Evolutionary conservation across 2,797 vertebrate species (phyloP).

Genomic region (Cercopithecus neglectus): DNA sequence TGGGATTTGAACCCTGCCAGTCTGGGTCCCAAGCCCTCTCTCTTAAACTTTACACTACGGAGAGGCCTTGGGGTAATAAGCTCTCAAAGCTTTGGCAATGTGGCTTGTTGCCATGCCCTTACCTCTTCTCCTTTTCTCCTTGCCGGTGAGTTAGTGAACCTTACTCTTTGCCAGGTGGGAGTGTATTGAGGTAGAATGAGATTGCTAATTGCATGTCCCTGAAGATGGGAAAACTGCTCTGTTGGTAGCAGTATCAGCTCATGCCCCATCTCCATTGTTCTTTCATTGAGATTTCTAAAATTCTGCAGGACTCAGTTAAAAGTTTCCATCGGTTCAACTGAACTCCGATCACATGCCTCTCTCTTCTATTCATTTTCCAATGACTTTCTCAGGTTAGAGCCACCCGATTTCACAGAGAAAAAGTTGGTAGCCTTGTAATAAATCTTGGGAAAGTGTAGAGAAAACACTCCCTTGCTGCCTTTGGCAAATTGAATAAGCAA

Average conservation of each 20-base stretch:
- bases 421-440: constrained; percentile 46
- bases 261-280: neutral
- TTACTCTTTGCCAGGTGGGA: neutral
- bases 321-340: neutral
- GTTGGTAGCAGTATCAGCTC: neutral
- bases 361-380: constrained; percentile 19
- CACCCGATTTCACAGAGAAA: constrained; percentile 54
- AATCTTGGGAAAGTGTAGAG: constrained; percentile 24
- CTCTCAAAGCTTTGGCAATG: rapidly evolving
- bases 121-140: neutral
- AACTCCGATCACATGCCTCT: neutral
- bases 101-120: neutral
- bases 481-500: constrained; percentile 50
- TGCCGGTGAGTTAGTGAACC: neutral
- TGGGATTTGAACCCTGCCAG: neutral
- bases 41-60: neutral
- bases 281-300: neutral
- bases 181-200: neutral
- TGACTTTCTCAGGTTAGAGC: constrained; percentile 48
- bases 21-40: neutral
- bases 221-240: neutral
- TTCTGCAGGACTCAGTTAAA: neutral
- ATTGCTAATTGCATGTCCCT: neutral
- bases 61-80: neutral
- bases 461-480: constrained; percentile 55